A percentile compares a stretch with the other conserved stretches of the same genome.
These are phyloP conservation scores for Piezodorus guildinii DNA, from an alignment of 1,140 invertebrate genomes.

Conservation along the genomic window DNA sequence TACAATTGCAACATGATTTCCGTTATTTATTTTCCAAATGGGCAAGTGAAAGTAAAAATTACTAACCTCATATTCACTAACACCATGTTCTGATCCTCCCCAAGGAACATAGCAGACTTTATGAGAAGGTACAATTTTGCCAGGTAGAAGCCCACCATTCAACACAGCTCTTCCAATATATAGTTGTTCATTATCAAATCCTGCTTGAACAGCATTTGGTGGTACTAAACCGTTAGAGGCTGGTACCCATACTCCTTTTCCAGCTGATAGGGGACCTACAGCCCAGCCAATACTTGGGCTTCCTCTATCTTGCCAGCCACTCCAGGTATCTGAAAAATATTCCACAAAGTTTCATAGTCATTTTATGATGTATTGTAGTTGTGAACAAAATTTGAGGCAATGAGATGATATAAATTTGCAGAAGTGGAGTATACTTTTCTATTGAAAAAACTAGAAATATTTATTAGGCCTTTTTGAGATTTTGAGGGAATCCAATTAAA, in stretches of 20 bases:
- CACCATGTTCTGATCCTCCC: conserved; percentile 64
- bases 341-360: too few species aligned
- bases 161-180: conserved; percentile 60
- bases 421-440: too few species aligned
- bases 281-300: neutral
- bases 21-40: too few species aligned
- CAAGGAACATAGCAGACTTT: conserved; percentile 62
- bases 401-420: too few species aligned
- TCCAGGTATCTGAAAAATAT: conserved; percentile 19
- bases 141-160: conserved; percentile 63
- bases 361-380: too few species aligned
- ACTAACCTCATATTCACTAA: conserved; percentile 56
- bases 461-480: too few species aligned
- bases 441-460: too few species aligned
- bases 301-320: conserved; percentile 5
- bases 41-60: too few species aligned
- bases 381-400: too few species aligned
- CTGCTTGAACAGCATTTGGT: conserved; percentile 56
- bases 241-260: conserved; percentile 46
- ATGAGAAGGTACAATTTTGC: conserved; percentile 61
- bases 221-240: conserved; percentile 52
- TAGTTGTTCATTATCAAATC: conserved; percentile 58
- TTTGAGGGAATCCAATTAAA: too few species aligned
- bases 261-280: neutral
- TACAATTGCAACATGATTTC: too few species aligned